A percentile compares a stretch with the other conserved stretches of the same genome.
Evolutionary conservation across 2,113 vertebrate species (phyloP).

Genomic region (Ceyx melanurus): DNA sequence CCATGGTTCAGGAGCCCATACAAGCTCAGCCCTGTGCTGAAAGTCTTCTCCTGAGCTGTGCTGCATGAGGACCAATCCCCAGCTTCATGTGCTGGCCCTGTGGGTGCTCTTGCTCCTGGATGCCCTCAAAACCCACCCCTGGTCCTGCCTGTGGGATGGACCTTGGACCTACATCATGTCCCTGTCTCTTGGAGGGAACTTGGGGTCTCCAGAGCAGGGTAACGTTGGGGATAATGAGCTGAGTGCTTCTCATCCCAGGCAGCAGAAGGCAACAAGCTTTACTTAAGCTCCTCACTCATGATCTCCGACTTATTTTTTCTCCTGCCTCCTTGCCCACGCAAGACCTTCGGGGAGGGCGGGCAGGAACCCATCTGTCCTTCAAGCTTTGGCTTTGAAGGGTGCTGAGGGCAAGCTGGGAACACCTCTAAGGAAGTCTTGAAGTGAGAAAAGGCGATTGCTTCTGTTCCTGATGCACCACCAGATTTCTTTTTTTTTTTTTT

Average conservation of each 20-base stretch:
- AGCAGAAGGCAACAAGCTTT: background rate
- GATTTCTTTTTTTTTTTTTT: too few relatives aligned
- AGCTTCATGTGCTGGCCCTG: rapidly evolving
- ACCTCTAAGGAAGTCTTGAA: background rate
- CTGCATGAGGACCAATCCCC: background rate
- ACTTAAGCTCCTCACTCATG: background rate
- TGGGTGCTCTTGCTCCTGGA: background rate
- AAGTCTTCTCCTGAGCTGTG: background rate
- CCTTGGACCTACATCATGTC: background rate
- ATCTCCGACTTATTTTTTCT: background rate
- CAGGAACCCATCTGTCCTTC: background rate
- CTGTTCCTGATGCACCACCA: background rate
- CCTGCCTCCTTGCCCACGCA: background rate
- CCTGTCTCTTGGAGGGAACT: background rate
- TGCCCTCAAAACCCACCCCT: background rate
- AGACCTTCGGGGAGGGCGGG: background rate
- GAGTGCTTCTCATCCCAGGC: background rate
- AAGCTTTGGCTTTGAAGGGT: background rate
- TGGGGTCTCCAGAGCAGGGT: background rate
- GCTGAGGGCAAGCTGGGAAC: background rate
- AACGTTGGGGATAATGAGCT: background rate
- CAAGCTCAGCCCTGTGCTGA: background rate
- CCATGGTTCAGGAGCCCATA: background rate
- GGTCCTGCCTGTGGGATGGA: background rate
- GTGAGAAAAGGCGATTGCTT: background rate